Conservation (phyloP, 2,888 invertebrate species). For the Onchidella celtica region DNA sequence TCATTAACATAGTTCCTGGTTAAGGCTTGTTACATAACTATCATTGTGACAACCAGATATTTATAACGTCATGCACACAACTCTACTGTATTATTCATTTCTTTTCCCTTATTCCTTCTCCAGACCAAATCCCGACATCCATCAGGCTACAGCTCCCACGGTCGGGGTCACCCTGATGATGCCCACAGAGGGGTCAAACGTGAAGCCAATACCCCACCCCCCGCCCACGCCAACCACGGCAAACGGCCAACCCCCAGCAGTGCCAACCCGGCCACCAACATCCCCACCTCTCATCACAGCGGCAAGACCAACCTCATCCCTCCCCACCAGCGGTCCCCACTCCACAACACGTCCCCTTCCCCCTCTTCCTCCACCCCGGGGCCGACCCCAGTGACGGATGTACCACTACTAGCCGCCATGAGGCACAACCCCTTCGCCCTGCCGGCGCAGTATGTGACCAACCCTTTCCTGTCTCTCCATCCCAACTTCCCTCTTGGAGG, state of each 20-base stretch:
- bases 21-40: too few relatives aligned
- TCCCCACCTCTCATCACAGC: conserved; percentile 4
- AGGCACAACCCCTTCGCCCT: conserved; percentile 68
- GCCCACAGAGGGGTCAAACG: conserved; percentile 36
- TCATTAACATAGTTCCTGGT: too few relatives aligned
- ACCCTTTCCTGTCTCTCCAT: conserved; percentile 68
- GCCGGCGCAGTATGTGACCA: conserved; percentile 67
- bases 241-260: conserved; percentile 10
- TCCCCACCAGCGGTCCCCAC: conserved; percentile 62
- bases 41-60: too few relatives aligned
- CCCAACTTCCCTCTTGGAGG: conserved; percentile 64
- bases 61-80: too few relatives aligned
- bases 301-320: conserved; percentile 53
- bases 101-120: neutral
- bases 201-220: conserved; percentile 28
- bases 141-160: conserved; percentile 22
- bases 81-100: neutral
- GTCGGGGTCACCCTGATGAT: conserved; percentile 9
- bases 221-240: conserved; percentile 39
- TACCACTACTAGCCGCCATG: conserved; percentile 56
- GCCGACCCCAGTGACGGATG: conserved; percentile 50
- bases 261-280: conserved; percentile 18
- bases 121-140: conserved; percentile 20
- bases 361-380: conserved; percentile 51
- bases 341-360: conserved; percentile 41